These are phyloP conservation scores for Isichthys henryi DNA, from an alignment of 2,113 vertebrate species.

Conservation along the genomic window DNA sequence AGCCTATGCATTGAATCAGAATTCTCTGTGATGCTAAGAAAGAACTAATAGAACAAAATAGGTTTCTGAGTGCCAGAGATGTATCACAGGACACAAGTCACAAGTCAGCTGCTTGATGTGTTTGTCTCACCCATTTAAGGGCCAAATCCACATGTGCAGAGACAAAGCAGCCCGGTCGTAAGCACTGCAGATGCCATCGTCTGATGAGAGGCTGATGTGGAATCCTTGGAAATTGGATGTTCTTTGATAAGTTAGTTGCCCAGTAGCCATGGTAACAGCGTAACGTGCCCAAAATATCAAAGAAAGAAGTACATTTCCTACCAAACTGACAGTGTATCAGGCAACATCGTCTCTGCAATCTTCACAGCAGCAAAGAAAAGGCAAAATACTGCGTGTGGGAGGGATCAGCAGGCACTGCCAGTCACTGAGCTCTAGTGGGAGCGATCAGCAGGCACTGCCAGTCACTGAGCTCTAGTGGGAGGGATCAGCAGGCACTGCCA, in stretches of 20 bases:
- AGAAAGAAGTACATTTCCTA: neutral
- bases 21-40: neutral
- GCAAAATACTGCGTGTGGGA: neutral
- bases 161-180: neutral
- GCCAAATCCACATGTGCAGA: neutral
- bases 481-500: neutral
- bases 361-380: neutral
- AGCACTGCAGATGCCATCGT: neutral
- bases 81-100: neutral
- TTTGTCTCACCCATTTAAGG: neutral
- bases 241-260: slow-evolving; percentile 14
- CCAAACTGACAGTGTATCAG: neutral
- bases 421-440: neutral
- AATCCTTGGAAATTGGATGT: slow-evolving; percentile 2
- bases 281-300: slow-evolving; percentile 17
- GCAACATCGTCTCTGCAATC: neutral
- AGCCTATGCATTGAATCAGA: neutral
- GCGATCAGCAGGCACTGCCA: neutral
- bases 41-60: neutral
- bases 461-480: too few species aligned
- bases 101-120: neutral
- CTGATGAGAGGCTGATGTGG: neutral
- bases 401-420: neutral
- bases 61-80: neutral
- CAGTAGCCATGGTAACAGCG: slow-evolving; percentile 18